Base-by-base conservation (phyloP, 2,113 vertebrate species). In the Rousettus leschenaultii region DNA sequence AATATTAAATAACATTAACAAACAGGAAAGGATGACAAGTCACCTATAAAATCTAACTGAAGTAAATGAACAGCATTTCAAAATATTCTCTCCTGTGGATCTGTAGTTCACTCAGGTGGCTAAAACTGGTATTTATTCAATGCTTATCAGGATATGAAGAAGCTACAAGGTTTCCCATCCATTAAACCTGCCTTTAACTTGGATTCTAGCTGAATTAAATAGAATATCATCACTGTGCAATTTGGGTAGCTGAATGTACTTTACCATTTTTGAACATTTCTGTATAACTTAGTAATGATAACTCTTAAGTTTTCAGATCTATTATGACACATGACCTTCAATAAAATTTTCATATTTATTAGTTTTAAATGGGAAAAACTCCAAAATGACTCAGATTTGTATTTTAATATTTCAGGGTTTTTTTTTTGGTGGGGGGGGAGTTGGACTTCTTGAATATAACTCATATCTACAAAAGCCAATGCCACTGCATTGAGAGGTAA, bases 31-130 rank as follows among this genome's bases (percentile, higher is more conserved):
- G 77, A 77, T 73, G 22, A 43, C 92, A 88, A 2, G 45, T 22
- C 70, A 33, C 40, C 40, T 26, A 97, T 51, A 53, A 40, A 77
- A 78, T n/a, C 85, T 51, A 92, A 90, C 73, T 57, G 3, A 79
- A 96, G 79, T 63, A 96, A 66, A n/a, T 77, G n/a, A 83, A 86
- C 74, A 15, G 38, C 35, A 85, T 93, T 96, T 97, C 33, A 89
- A 95, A 96, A 96, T 71, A 65, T 19, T 73, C 4, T 96, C 40
- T 79, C 75, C 57, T 57, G 9, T 85, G 61, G 95, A 73, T 95
- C 45, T 89, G 6, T 38, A 79, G 57, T 94, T 90, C 87, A 94
- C 66, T 92, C 59, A 70, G 92, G 48, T 7, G 15, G 71, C 30
- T 93, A 66, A 38, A 51, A 6, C 5, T 66, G 30, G 33, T 53